phyloP scores from a whole-genome alignment of 1,140 invertebrate species.

The Papilio aristodemus region DNA sequence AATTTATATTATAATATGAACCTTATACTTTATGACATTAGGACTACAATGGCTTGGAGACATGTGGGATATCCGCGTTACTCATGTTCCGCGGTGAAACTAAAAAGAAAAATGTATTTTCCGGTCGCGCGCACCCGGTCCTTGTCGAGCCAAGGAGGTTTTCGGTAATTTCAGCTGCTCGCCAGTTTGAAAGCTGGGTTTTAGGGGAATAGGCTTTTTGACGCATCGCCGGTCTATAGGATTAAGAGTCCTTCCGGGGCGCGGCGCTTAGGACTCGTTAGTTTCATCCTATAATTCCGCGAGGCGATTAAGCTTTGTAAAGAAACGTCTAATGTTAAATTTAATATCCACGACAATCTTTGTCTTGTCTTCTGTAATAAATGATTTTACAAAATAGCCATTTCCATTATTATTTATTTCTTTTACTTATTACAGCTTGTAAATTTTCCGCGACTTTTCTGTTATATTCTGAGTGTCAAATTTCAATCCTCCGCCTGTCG shows the following conservation, averaged over 20 bases:
- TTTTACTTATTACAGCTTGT: too few relatives aligned
- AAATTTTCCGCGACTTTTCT: too few relatives aligned
- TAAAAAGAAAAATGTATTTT: constrained; percentile 44
- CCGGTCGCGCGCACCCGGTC: constrained; percentile 37
- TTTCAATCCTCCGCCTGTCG: too few relatives aligned
- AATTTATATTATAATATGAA: background rate
- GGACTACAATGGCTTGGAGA: background rate
- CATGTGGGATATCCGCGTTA: background rate
- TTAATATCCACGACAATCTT: background rate
- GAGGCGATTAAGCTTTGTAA: background rate
- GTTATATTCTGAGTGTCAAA: too few relatives aligned
- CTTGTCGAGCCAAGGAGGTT: constrained; percentile 36
- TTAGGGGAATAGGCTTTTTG: constrained; percentile 32
- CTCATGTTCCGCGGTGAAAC: background rate
- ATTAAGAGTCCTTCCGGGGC: constrained; percentile 19
- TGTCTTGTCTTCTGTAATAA: background rate
- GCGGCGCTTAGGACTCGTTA: constrained; percentile 27
- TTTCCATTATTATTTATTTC: too few relatives aligned
- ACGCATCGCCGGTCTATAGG: constrained; percentile 1
- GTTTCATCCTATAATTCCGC: constrained; percentile 22
- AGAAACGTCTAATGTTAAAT: background rate
- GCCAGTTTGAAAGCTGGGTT: constrained; percentile 33
- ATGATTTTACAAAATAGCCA: too few relatives aligned
- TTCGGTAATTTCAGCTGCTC: constrained; percentile 36
- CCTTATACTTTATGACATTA: background rate